Base-by-base conservation (phyloP, 2,113 vertebrate species). In the Microcebus tavaratra region DNA sequence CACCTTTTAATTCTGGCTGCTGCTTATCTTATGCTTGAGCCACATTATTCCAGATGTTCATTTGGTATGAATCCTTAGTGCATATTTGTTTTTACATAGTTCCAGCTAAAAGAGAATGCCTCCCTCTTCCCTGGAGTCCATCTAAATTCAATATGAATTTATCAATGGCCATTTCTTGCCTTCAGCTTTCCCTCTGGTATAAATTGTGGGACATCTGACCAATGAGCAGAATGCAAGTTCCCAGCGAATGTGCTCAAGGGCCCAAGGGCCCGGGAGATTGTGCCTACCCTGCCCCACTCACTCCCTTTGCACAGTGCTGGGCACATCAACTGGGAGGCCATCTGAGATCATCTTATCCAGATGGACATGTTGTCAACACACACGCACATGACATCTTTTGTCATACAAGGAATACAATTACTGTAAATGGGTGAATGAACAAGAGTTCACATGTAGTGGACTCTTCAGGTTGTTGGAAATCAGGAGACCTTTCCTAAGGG, bases 21-120 rank as follows among this genome's bases (percentile, higher is more conserved):
- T 86, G 25, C 67, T 85, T 95, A 10, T 75, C 72, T 96, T 81
- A 59, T 57, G n/a, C 45, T 61, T 57, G 75, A 93, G 57, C 72
- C 59, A 25, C 10, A 96, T 73, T 81, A 73, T 73, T 86, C 65
- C 91, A 57, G 45, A 67, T 86, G 57, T 36, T 79, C 70, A 25
- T 53, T n/a, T 70, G 75, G 53, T 39, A 65, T 45, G 78, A 72
- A 76, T 61, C n/a, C 53, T 93, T 86, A 61, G 57, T 39, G 21
- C 78, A 8, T 88, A 48, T 87, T 95, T 86, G 34, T 86, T 90
- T 68, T 76, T 86, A 75, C 29, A 20, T 31, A 76, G 3, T 95
- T 89, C 50, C 17, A 36, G 8, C 86, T 42, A 93, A 73, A 93
- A 80, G 75, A 79, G 23, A 55, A 68, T 72, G 20, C 34, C 29